Conservation (phyloP, 2,113 vertebrate genomes). For the Dryoscopus gambensis region DNA sequence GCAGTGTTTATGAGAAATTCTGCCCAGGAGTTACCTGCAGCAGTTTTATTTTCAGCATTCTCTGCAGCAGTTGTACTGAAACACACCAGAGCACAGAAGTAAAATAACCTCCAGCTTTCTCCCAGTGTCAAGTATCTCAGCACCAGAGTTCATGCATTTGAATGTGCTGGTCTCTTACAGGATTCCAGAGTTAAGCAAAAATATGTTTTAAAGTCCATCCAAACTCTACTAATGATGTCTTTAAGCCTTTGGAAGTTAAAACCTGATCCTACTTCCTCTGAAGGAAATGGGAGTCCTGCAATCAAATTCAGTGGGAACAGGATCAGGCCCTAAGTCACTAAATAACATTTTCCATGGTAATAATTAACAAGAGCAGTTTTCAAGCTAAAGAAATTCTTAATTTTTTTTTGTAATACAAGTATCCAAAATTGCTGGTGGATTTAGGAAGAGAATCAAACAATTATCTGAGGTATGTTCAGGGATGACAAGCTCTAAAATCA, state of each 20-base stretch:
- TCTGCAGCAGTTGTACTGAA: neutral
- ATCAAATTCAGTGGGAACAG: neutral
- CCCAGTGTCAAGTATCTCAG: neutral
- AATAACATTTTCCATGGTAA: constrained; percentile 69
- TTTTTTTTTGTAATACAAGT: constrained; percentile 38
- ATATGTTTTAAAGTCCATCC: neutral
- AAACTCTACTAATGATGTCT: neutral
- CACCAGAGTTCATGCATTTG: neutral
- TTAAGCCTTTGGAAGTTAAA: constrained; percentile 33
- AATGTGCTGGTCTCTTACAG: neutral
- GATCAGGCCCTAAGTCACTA: constrained; percentile 58
- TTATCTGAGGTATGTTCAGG: constrained; percentile 25
- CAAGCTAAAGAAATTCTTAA: constrained; percentile 20
- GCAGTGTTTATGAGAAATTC: neutral
- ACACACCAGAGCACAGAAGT: neutral
- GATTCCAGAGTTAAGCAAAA: constrained; percentile 20
- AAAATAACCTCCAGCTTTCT: neutral
- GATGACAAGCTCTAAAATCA: constrained; percentile 59
- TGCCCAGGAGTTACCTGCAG: neutral
- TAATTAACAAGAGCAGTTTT: constrained; percentile 64
- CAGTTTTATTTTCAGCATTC: neutral
- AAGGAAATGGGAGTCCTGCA: neutral
- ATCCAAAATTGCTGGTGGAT: constrained; percentile 50
- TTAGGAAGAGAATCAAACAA: constrained; percentile 60
- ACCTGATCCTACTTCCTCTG: neutral